Percentiles rank a stretch among this genome's conserved stretches.
Conservation (phyloP, 2,113 vertebrate genomes). For the Chitala chitala region DNA sequence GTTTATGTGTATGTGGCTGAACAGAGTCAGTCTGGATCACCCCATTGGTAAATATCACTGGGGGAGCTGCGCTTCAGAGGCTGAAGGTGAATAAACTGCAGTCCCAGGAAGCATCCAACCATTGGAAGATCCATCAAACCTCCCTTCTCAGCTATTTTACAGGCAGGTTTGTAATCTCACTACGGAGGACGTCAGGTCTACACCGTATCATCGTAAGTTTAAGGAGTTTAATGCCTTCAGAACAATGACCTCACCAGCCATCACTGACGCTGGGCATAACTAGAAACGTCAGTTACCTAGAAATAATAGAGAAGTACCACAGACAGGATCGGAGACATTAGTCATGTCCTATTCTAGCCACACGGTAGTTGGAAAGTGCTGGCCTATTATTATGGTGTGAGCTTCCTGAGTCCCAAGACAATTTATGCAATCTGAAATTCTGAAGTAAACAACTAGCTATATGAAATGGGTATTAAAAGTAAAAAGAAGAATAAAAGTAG, state of each 20-base stretch:
- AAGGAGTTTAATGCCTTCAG: slow-evolving; percentile 2
- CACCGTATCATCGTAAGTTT: not conserved
- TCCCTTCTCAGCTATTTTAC: not conserved
- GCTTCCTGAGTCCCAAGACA: not conserved
- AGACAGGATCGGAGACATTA: too few relatives aligned
- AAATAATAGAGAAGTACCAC: not conserved
- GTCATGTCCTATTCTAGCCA: too few relatives aligned
- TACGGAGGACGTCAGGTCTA: not conserved
- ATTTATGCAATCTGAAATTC: not conserved
- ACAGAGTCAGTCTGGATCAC: not conserved
- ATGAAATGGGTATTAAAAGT: too few relatives aligned
- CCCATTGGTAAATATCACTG: too few relatives aligned
- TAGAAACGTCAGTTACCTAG: not conserved
- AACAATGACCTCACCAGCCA: not conserved
- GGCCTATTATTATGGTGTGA: not conserved
- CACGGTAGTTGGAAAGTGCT: too few relatives aligned
- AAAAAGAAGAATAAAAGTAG: too few relatives aligned
- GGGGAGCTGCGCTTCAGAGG: too few relatives aligned
- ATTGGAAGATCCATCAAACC: not conserved
- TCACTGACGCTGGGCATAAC: not conserved
- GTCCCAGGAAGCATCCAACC: not conserved
- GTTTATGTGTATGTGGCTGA: too few relatives aligned
- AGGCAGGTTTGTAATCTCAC: not conserved
- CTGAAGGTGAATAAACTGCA: not conserved
- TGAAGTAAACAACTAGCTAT: not conserved